Conservation (phyloP, 2,113 vertebrate species). For the Steatornis caripensis region DNA sequence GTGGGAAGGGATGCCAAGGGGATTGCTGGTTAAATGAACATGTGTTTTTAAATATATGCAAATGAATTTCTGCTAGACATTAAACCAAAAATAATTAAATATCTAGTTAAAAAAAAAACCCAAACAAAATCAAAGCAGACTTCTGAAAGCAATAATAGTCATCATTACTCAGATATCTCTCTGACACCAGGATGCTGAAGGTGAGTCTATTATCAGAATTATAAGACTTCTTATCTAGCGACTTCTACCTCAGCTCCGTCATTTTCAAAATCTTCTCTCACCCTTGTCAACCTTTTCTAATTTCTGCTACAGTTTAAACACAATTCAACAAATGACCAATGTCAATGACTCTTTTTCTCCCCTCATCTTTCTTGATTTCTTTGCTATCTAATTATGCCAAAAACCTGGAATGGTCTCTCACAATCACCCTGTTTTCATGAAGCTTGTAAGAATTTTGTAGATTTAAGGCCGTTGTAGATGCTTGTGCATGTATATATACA, state of each 20-base stretch:
- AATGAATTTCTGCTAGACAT: neutral
- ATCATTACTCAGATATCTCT: neutral
- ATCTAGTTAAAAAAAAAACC: neutral
- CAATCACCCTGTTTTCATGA: neutral
- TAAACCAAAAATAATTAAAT: neutral
- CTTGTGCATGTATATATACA: neutral
- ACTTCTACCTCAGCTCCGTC: neutral
- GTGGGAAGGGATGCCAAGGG: neutral
- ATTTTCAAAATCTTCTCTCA: neutral
- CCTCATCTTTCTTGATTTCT: neutral
- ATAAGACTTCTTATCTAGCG: neutral
- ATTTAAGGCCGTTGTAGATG: neutral
- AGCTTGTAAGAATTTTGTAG: neutral
- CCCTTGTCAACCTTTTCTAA: neutral
- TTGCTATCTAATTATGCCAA: neutral
- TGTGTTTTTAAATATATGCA: neutral
- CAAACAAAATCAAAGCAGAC: neutral
- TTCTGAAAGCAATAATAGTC: neutral
- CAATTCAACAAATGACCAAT: neutral
- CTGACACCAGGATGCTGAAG: neutral
- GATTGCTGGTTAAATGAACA: neutral
- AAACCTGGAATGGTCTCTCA: neutral
- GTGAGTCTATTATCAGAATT: neutral
- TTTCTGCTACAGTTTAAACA: neutral
- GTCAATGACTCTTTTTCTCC: neutral